phyloP scores from a whole-genome alignment of 2,113 vertebrate species.

The Fulica atra region DNA sequence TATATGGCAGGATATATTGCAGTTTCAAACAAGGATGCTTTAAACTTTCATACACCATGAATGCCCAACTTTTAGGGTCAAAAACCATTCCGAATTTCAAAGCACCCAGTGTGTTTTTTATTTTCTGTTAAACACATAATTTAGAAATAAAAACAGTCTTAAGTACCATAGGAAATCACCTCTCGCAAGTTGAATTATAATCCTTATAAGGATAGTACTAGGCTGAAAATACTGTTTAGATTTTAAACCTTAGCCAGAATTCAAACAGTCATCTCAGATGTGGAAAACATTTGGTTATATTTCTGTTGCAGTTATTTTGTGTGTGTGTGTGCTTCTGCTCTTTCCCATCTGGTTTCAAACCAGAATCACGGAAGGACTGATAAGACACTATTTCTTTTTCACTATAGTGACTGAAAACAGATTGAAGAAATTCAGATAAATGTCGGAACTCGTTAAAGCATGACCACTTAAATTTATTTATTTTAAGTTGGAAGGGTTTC shows the following conservation, averaged over 20 bases:
- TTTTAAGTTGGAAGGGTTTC: conserved; percentile 20
- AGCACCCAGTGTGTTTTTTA: conserved; percentile 10
- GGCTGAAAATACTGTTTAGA: conserved; percentile 49
- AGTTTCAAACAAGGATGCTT: conserved; percentile 14
- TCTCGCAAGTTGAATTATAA: conserved; percentile 54
- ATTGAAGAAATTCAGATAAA: conserved; percentile 63
- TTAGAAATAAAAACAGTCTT: conserved; percentile 59
- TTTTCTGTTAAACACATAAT: conserved; percentile 38
- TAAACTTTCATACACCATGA: conserved; percentile 38
- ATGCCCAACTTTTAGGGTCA: conserved; percentile 45
- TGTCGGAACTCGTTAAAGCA: conserved; percentile 52
- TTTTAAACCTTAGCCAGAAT: conserved; percentile 17
- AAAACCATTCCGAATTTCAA: conserved; percentile 53
- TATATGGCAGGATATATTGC: not conserved
- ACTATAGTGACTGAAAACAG: conserved; percentile 64
- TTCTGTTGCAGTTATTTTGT: conserved; percentile 57
- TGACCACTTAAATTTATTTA: conserved; percentile 53
- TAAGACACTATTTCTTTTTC: conserved; percentile 57
- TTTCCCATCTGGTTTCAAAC: conserved; percentile 64
- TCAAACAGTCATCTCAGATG: conserved; percentile 30
- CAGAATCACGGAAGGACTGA: conserved; percentile 35
- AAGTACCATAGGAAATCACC: conserved; percentile 17
- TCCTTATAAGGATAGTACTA: conserved; percentile 42
- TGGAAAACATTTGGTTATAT: conserved; percentile 68
- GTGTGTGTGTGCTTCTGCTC: conserved; percentile 52